Evolutionary conservation across 1,140 invertebrate species (phyloP).

Genomic region (Notospermus geniculatus): DNA sequence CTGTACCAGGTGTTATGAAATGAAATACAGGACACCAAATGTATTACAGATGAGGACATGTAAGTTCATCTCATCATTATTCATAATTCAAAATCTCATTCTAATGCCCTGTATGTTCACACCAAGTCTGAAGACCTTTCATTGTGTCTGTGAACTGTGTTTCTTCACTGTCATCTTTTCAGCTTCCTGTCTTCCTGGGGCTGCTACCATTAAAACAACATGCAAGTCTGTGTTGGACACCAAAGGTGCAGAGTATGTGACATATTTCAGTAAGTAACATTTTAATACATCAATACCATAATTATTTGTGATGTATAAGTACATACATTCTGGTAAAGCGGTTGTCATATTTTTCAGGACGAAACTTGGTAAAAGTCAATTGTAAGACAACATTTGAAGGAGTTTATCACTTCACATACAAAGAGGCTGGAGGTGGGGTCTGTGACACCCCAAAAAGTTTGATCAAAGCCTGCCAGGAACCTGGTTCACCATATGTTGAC

Average conservation of each 20-base stretch:
- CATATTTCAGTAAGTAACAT: background rate
- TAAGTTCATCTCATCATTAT: too few species aligned
- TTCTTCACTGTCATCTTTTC: background rate
- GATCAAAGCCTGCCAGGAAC: conserved; percentile 91
- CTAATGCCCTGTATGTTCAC: too few species aligned
- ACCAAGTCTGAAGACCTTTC: too few species aligned
- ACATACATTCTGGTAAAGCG: too few species aligned
- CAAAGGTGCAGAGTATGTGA: background rate
- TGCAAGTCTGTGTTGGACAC: background rate
- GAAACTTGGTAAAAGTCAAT: conserved; percentile 38
- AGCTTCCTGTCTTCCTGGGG: background rate
- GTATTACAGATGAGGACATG: conserved; percentile 39
- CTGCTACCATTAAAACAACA: background rate
- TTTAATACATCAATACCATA: too few species aligned
- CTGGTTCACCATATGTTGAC: conserved; percentile 90
- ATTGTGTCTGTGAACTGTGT: background rate
- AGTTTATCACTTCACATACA: conserved; percentile 52
- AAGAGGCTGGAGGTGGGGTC: conserved; percentile 48
- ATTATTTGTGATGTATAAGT: too few species aligned
- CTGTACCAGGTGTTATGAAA: conserved; percentile 39
- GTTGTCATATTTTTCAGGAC: conserved; percentile 25
- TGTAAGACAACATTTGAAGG: conserved; percentile 54
- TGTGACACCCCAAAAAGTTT: conserved; percentile 70
- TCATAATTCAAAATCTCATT: too few species aligned
- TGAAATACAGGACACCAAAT: conserved; percentile 39